Conservation (phyloP, 2,113 vertebrate species). For the Phrynosoma platyrhinos region DNA sequence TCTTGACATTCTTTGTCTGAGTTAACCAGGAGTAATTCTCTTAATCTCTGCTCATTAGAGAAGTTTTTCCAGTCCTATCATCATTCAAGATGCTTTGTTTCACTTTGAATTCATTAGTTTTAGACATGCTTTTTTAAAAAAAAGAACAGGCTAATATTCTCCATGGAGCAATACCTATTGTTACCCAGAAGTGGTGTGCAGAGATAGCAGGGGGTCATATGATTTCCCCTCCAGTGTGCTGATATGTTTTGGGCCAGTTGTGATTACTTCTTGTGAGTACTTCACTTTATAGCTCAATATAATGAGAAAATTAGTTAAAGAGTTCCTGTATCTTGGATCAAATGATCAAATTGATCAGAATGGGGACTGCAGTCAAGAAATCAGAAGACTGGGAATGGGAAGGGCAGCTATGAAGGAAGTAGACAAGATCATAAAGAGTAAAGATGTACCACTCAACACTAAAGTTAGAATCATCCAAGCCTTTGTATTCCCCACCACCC, state of each 20-base stretch:
- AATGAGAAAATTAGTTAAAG: too few relatives aligned
- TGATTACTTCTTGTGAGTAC: not conserved
- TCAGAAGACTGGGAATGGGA: too few relatives aligned
- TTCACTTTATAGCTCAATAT: not conserved
- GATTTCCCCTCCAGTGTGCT: not conserved
- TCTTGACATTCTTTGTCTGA: not conserved
- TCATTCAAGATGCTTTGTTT: not conserved
- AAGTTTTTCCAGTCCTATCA: not conserved
- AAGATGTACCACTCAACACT: too few relatives aligned
- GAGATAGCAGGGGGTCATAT: not conserved
- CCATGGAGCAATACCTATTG: not conserved
- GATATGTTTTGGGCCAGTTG: not conserved
- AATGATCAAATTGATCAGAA: too few relatives aligned
- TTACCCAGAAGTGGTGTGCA: not conserved
- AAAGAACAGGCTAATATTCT: not conserved
- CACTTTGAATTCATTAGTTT: conserved; percentile 5
- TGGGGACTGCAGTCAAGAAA: too few relatives aligned
- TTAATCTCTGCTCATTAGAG: conserved; percentile 2
- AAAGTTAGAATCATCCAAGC: too few relatives aligned
- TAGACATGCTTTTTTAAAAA: not conserved
- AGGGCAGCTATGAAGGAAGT: too few relatives aligned
- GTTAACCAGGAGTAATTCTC: conserved; percentile 1
- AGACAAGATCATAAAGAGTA: too few relatives aligned
- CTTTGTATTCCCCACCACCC: too few relatives aligned
- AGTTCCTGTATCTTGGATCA: too few relatives aligned